These are phyloP conservation scores for Zosterops pallidus DNA, from an alignment of 2,113 vertebrate species.

Conservation along the genomic window DNA sequence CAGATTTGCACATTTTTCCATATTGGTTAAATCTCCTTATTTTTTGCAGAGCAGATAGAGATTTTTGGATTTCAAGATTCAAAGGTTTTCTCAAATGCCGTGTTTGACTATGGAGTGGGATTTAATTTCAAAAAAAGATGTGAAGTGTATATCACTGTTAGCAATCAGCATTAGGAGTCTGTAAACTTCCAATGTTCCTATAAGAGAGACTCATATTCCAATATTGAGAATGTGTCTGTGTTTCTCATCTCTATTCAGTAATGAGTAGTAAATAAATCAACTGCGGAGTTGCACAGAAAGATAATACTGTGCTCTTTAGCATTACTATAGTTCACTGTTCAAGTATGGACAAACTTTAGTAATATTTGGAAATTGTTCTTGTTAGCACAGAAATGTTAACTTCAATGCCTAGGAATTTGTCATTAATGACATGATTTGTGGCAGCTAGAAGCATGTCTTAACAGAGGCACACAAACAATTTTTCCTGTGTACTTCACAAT, in stretches of 20 bases:
- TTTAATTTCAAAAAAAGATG: background rate
- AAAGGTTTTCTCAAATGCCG: background rate
- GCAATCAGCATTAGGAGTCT: background rate
- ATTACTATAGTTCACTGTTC: background rate
- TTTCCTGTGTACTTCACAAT: background rate
- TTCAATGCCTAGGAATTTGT: background rate
- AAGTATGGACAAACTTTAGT: background rate
- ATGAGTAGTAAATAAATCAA: background rate
- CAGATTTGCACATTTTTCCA: accelerated
- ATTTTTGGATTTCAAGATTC: background rate
- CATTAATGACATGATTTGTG: background rate
- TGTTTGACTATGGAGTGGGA: background rate
- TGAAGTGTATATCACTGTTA: accelerated
- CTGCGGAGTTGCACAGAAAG: background rate
- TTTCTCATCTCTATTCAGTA: background rate
- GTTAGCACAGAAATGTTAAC: background rate
- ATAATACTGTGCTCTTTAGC: background rate
- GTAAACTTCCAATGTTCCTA: accelerated
- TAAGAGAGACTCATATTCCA: background rate
- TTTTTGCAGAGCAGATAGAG: background rate
- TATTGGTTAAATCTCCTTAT: background rate
- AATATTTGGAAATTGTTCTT: background rate
- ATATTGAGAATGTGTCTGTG: accelerated
- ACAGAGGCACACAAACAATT: background rate
- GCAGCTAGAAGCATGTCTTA: background rate